Evolutionary conservation across 2,888 invertebrate species (phyloP).

Genomic region (Linyphia triangularis): DNA sequence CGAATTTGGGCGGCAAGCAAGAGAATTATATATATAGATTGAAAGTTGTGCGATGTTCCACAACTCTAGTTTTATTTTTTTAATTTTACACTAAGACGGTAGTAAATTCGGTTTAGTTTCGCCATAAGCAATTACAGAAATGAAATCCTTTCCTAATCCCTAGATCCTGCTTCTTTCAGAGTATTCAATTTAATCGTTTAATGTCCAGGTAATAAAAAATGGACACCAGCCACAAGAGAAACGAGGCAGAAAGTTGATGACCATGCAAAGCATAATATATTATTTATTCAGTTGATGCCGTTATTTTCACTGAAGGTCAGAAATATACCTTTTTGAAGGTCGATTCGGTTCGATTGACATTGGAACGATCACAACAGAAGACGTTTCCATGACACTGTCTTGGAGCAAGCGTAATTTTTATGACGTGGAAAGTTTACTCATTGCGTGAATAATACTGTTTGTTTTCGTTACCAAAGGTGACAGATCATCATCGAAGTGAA

Average conservation of each 20-base stretch:
- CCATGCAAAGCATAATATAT: slow-evolving; percentile 26
- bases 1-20: no score
- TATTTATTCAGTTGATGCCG: slow-evolving; percentile 54
- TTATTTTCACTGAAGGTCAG: slow-evolving; percentile 47
- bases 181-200: slow-evolving; percentile 5
- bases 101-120: not conserved
- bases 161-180: not conserved
- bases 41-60: no score
- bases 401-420: slow-evolving; percentile 9
- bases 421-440: slow-evolving; percentile 1
- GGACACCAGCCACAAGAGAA: not conserved
- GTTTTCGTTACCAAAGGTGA: slow-evolving; percentile 45
- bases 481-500: not conserved
- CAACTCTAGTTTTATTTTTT: no score
- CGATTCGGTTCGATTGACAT: slow-evolving; percentile 47
- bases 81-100: not conserved
- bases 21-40: no score
- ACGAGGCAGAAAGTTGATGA: slow-evolving; percentile 19
- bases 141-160: not conserved
- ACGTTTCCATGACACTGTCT: slow-evolving; percentile 48
- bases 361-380: slow-evolving; percentile 47
- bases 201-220: slow-evolving; percentile 18
- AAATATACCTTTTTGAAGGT: slow-evolving; percentile 36
- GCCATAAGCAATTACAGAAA: not conserved
- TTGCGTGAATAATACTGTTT: slow-evolving; percentile 16